Base-by-base conservation (phyloP, 2,888 invertebrate genomes). In the Eurois occulta region DNA sequence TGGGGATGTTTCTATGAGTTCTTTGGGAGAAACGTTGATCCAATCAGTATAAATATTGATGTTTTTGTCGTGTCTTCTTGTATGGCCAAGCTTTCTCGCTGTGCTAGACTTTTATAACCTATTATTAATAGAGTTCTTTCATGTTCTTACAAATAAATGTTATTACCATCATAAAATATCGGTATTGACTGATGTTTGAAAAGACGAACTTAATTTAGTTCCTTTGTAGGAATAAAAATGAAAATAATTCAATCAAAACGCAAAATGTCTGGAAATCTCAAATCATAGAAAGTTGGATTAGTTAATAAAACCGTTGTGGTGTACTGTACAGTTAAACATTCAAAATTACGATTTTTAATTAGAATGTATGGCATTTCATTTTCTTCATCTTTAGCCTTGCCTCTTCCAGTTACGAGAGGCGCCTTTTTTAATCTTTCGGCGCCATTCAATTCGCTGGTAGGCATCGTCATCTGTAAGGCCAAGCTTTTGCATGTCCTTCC, bases 21-120 rank as follows among this genome's bases (percentile, higher is more conserved):
- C 32, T 81, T 68, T 65, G 55, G 32, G 1, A 10, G 28, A 4
- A 75, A 65, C 10, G 48, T 52, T 65, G n/a, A 28, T 62, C 55
- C 71, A 86, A 74, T 83, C 64, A 74, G 35, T 65, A 52, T 83
- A 72, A 78, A 83, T 73, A 68, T 73, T 16, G 16, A 77, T 71
- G 72, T 71, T 65, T 83, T 77, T 86, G 70, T 72, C 32, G 46
- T 67, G 4, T n/a, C 38, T 11, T 46, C 24, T 35, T 46, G 38
- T 46, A 28, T 35, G 18, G 16, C 2, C 38, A n/a, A 71, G 60
- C 46, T 83, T 68, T 72, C 72, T 67, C 55, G 18, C 32, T 32
- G 24, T 62, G 41, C 43, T 38, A 48, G 41, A 32, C 38, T 55
- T 65, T 64, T 64, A 69, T 67, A 60, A 64, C n/a, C 24, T 70